Evolutionary conservation across 2,113 vertebrate genomes (phyloP), one percentile per base, ranked within the genome.

Genomic region (Nestor notabilis): DNA sequence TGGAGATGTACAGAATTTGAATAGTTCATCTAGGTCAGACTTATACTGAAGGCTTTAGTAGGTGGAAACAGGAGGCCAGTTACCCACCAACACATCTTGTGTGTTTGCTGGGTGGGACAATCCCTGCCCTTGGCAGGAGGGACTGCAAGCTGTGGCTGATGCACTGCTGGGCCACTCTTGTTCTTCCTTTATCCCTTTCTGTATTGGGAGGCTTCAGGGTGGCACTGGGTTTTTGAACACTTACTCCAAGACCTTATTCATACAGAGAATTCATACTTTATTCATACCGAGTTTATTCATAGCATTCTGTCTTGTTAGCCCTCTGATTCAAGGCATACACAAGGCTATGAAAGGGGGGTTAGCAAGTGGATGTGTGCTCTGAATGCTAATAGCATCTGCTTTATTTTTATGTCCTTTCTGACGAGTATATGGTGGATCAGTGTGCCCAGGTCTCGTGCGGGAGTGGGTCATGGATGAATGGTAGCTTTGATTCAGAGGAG

Each of bases 301-400:
- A 82, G 92, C 80, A 23, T n/a, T 97, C 68, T 94, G 96, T 97
- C 96, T 97, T 83, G 83, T 95, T 89, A 94, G 95, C 90, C 94
- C 94, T 96, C 76, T 61, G 91, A 94, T 96, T 97, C 92, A 96
- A 56, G 92, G 89, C 95, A 87, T 88, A 82, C 94, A 96, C 92
- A 95, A 47, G 94, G 92, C 97, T 92, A 4, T 96, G 95, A 96
- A 97, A 97, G 96, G 95, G 96, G 95, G 95, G 91, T 97, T 95
- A 97, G 91, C 87, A 66, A 97, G 94, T 92, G 94, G 65, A 21
- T 35, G 87, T 94, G 94, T 97, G 94, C 93, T 83, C 77, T 6
- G 96, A 94, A 97, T 97, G 95, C 95, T 97, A 97, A 97, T 97
- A 75, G 89, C 92, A 95, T 81, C 83, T 82, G 89, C 95, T 97